Evolutionary conservation across 2,113 vertebrate genomes (phyloP).

Genomic region (Neoarius graeffei): DNA sequence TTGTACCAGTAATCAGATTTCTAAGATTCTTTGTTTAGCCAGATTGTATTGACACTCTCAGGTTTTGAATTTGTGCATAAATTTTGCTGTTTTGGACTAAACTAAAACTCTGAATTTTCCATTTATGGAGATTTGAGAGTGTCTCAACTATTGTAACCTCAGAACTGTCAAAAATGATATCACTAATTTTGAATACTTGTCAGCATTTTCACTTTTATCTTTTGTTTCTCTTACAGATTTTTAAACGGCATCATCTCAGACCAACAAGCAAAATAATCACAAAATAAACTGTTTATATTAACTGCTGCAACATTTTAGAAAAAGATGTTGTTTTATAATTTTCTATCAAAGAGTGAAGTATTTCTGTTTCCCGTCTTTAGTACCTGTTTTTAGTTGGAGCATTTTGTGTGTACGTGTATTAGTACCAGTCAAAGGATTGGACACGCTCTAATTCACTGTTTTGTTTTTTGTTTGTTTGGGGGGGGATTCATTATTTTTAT

Average conservation of each 20-base stretch:
- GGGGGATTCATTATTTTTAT: too few relatives aligned
- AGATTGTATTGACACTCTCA: background rate
- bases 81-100: background rate
- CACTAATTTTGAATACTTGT: too few relatives aligned
- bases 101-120: background rate
- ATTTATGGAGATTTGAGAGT: background rate
- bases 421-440: background rate
- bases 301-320: background rate
- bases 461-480: background rate
- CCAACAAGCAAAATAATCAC: background rate
- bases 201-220: background rate
- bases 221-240: conserved; percentile 35
- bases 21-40: background rate
- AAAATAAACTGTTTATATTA: background rate
- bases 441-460: too few relatives aligned
- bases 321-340: background rate
- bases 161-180: background rate
- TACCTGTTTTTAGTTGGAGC: background rate
- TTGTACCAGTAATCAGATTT: background rate
- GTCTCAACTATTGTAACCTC: background rate
- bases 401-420: background rate
- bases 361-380: conserved; percentile 2
- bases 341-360: background rate
- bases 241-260: conserved; percentile 1
- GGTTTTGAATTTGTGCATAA: background rate